A percentile compares a stretch with the other conserved stretches of the same genome.
phyloP scores from a whole-genome alignment of 1,140 invertebrate species.

The Orius insidiosus region DNA sequence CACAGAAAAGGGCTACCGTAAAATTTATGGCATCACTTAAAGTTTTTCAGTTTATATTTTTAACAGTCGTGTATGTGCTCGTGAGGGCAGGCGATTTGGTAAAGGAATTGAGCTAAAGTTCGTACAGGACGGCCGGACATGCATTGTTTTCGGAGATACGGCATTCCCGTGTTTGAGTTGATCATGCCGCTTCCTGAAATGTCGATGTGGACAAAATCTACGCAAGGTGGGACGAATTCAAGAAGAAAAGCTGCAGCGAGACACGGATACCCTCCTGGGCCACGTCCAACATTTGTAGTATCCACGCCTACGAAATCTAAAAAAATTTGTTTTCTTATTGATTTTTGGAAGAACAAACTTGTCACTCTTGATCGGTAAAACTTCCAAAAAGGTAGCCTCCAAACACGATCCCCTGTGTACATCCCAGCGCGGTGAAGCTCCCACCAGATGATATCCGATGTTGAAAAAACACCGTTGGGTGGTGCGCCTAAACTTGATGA shows the following conservation, averaged over 20 bases:
- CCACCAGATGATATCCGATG: conserved; percentile 29
- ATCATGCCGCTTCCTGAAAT: conserved; percentile 45
- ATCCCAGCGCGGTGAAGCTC: conserved; percentile 28
- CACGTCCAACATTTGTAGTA: conserved; percentile 39
- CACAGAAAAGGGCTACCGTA: no score
- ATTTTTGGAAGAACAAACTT: no score
- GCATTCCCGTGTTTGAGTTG: conserved; percentile 31
- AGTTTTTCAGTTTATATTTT: not conserved
- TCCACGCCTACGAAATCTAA: conserved; percentile 29
- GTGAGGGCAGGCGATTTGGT: conserved; percentile 30
- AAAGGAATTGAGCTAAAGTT: conserved; percentile 39
- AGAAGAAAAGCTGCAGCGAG: conserved; percentile 50
- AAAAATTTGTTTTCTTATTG: no score
- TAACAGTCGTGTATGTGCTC: conserved; percentile 22
- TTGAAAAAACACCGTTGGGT: conserved; percentile 37
- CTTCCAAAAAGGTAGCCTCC: conserved; percentile 43
- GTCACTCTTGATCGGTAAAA: conserved; percentile 36
- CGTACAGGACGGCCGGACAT: conserved; percentile 42
- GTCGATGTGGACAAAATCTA: conserved; percentile 50
- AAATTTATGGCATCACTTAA: no score
- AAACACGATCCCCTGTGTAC: conserved; percentile 39
- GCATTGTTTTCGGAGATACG: conserved; percentile 36
- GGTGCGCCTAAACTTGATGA: conserved; percentile 33
- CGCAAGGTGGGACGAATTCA: conserved; percentile 42
- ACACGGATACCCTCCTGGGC: conserved; percentile 36